Percentiles rank a stretch among this genome's conserved stretches.
phyloP scores from a whole-genome alignment of 2,888 invertebrate species.

The Tipula confusa region DNA sequence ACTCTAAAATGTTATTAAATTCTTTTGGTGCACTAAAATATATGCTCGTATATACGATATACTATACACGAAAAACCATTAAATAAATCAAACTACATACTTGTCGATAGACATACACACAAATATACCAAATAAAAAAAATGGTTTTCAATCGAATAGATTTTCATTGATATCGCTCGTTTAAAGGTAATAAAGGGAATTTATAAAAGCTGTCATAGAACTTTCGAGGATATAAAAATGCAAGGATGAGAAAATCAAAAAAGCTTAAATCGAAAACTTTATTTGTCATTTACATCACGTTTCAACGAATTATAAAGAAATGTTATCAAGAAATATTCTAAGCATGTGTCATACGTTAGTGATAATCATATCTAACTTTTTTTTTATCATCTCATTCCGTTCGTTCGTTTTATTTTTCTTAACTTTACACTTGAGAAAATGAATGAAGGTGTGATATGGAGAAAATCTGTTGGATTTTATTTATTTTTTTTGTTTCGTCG shows the following conservation, averaged over 20 bases:
- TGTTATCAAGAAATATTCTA: slow-evolving; percentile 25
- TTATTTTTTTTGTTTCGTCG: neutral
- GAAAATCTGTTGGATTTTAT: neutral
- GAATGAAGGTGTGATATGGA: slow-evolving; percentile 3
- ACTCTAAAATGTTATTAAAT: neutral
- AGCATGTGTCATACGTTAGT: slow-evolving; percentile 25
- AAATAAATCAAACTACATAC: neutral
- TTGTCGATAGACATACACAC: neutral
- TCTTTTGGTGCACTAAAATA: neutral
- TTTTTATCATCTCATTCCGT: too few species aligned
- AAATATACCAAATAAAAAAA: neutral
- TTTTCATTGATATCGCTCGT: slow-evolving; percentile 21
- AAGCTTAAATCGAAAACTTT: slow-evolving; percentile 25
- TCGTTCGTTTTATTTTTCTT: slow-evolving; percentile 20
- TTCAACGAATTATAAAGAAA: slow-evolving; percentile 25
- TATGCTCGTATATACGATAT: too few species aligned
- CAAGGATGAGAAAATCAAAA: neutral
- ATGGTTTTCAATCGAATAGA: slow-evolving; percentile 9
- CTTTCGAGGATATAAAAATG: neutral
- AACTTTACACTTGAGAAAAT: slow-evolving; percentile 20
- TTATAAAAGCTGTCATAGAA: neutral
- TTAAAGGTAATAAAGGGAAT: neutral
- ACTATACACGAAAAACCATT: neutral
- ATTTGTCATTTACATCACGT: slow-evolving; percentile 20
- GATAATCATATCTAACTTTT: slow-evolving; percentile 20